Evolutionary conservation across 2,888 invertebrate genomes (phyloP).

Genomic region (Rotaria sp.): DNA sequence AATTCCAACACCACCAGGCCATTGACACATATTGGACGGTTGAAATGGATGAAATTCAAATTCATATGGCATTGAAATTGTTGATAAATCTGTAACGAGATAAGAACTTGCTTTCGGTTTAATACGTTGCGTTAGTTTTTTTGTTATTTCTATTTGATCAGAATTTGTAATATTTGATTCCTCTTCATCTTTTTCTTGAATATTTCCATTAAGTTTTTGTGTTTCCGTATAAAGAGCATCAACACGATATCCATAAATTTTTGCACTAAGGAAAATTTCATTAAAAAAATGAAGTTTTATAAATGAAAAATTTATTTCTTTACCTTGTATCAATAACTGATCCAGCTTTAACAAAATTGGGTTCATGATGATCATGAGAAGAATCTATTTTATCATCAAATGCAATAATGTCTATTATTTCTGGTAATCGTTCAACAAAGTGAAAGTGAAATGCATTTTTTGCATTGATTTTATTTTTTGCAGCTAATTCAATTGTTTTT

Average conservation of each 20-base stretch:
- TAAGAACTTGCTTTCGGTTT: background rate
- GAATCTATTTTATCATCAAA: slow-evolving; percentile 51
- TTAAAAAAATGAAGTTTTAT: background rate
- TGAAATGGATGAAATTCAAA: slow-evolving; percentile 6
- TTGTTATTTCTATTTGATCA: background rate
- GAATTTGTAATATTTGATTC: background rate
- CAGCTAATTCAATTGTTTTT: background rate
- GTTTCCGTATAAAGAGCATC: slow-evolving; percentile 75
- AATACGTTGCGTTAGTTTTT: background rate
- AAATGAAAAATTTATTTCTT: background rate
- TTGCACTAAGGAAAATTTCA: slow-evolving; percentile 61
- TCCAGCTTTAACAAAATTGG: slow-evolving; percentile 20
- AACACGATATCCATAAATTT: slow-evolving; percentile 77
- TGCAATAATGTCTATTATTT: slow-evolving; percentile 67
- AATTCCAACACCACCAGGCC: background rate
- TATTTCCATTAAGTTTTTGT: slow-evolving; percentile 58
- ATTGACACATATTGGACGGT: background rate
- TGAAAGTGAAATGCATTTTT: slow-evolving; percentile 81
- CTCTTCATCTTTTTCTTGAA: background rate
- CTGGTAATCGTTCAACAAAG: slow-evolving; percentile 75
- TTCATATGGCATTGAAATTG: background rate
- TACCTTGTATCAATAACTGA: slow-evolving; percentile 16
- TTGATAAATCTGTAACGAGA: background rate
- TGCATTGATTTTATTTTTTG: slow-evolving; percentile 68
- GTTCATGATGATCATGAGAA: background rate